These are phyloP conservation scores for Drosophila ficusphila DNA, from an alignment of 1,140 invertebrate species.

Conservation along the genomic window DNA sequence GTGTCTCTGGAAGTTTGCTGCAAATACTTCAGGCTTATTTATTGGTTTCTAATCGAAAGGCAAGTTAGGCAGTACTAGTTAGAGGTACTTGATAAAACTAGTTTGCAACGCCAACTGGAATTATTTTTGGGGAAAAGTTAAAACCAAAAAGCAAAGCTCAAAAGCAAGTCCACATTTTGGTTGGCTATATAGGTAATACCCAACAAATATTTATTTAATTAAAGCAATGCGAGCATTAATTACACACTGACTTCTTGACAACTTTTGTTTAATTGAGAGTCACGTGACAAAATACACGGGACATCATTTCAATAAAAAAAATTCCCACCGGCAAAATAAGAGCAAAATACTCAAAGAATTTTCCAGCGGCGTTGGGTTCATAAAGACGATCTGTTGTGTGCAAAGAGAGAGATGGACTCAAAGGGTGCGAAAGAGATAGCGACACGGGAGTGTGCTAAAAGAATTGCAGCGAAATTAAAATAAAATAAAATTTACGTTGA, in stretches of 20 bases:
- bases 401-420: not conserved
- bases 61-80: conserved; percentile 5
- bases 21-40: conserved; percentile 42
- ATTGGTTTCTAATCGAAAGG: conserved; percentile 39
- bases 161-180: too few species aligned
- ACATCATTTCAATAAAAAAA: conserved; percentile 59
- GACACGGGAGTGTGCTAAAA: conserved; percentile 55
- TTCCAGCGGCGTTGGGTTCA: conserved; percentile 26
- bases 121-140: not conserved
- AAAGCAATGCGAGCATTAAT: conserved; percentile 47
- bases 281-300: conserved; percentile 58
- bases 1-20: conserved; percentile 33
- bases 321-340: not conserved
- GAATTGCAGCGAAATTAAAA: conserved; percentile 81
- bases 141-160: too few species aligned
- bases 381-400: conserved; percentile 24
- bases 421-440: not conserved
- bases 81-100: not conserved
- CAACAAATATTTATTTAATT: conserved; percentile 42
- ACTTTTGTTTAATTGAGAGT: conserved; percentile 42
- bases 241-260: conserved; percentile 28
- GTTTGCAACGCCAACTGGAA: not conserved
- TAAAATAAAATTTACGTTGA: conserved; percentile 82
- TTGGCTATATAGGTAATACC: not conserved
- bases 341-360: conserved; percentile 17